Conservation (phyloP, 1,140 invertebrate species). For the Zophobas atratus region DNA sequence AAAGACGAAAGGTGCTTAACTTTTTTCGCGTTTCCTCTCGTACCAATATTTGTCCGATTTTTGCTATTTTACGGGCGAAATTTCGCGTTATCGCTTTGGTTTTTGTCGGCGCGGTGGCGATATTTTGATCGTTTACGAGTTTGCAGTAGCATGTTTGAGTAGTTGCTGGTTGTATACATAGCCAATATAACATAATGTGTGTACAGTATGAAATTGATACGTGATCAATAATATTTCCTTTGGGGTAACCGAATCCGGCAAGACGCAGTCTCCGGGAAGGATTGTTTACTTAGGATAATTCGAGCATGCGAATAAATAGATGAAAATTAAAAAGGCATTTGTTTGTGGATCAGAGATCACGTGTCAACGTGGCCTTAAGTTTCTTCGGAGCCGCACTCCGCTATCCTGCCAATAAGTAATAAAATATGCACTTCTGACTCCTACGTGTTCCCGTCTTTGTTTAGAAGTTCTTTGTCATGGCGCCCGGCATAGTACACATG, state of each 20-base stretch:
- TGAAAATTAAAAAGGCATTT: slow-evolving; percentile 32
- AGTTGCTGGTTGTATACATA: slow-evolving; percentile 35
- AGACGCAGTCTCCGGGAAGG: slow-evolving; percentile 23
- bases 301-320: slow-evolving; percentile 31
- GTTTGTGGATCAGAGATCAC: slow-evolving; percentile 18
- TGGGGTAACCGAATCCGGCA: slow-evolving; percentile 27
- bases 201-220: slow-evolving; percentile 44
- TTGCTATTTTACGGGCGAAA: background rate
- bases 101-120: slow-evolving; percentile 8
- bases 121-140: slow-evolving; percentile 32
- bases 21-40: no score
- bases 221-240: slow-evolving; percentile 46
- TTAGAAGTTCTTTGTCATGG: slow-evolving; percentile 51
- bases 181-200: slow-evolving; percentile 42
- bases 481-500: slow-evolving; percentile 44
- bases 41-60: no score
- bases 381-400: slow-evolving; percentile 34
- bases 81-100: slow-evolving; percentile 1
- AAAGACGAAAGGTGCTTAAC: no score
- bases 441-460: slow-evolving; percentile 58
- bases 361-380: slow-evolving; percentile 10
- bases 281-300: slow-evolving; percentile 39
- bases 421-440: slow-evolving; percentile 62
- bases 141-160: slow-evolving; percentile 22
- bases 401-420: slow-evolving; percentile 60